Evolutionary conservation across 2,888 invertebrate species (phyloP), one percentile per base, ranked within the genome.

Genomic region (Macrosiphum euphorbiae): DNA sequence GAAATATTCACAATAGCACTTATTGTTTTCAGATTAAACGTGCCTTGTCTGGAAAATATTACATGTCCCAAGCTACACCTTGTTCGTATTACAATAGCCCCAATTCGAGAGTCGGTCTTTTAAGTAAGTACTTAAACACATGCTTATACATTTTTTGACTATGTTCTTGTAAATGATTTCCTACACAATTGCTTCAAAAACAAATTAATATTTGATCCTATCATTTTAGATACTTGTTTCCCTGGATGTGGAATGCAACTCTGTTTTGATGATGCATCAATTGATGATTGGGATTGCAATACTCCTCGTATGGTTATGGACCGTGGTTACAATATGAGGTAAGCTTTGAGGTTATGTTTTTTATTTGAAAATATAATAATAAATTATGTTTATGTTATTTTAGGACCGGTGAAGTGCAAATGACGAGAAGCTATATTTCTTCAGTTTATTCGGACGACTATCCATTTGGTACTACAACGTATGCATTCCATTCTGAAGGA

Each of bases 391-490:
- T 16, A 26, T 24, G 41, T 58, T 28, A 20, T 89, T 91, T 28
- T 28, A 91, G 91, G 7, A 91, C 84, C 16, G 55, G 84, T 7
- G 11, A 44, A 58, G 0, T 55, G 0, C 35, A 24, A 26, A 0
- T n/a, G 1, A 90, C 61, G 11, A 90, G 47, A 50, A 67, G 47
- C 0, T n/a, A 41, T 44, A 13, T 50, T 5, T 4, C 47, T 4
- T 35, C 67, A 11, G 10, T 35, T 44, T 78, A 35, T 35, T 0
- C 20, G 24, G 50, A 24, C 10, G n/a, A 16, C 11, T 16, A 47
- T 20, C 47, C 67, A 8, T 50, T 0, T 16, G 0, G 11, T 35
- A 7, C 5, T 4, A 26, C 44, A 11, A 0, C n/a, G 0, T 35
- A 35, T 16, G 1, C 78, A 78, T 0, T 58, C 0, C 24, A 85